A percentile compares a stretch with the other conserved stretches of the same genome.
These are phyloP conservation scores for Dendrocincla tyrannina DNA, from an alignment of 2,797 vertebrate species.

Conservation along the genomic window DNA sequence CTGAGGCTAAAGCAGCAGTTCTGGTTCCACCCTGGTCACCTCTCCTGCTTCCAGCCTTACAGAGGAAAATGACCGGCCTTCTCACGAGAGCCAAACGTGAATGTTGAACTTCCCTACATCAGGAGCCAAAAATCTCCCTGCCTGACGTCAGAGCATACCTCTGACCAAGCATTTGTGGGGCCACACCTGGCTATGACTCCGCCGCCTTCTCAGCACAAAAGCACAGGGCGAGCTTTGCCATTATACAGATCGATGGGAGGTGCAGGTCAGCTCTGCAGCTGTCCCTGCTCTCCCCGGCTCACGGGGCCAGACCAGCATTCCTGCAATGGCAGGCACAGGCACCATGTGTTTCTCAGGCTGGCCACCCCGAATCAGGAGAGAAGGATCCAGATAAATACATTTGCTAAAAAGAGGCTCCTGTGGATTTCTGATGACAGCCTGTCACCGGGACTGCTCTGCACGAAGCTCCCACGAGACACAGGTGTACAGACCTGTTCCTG, in stretches of 20 bases:
- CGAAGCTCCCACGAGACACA: background rate
- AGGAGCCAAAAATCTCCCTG: background rate
- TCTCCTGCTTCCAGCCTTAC: background rate
- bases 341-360: background rate
- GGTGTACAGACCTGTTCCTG: background rate
- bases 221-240: background rate
- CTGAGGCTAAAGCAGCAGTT: background rate
- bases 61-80: background rate
- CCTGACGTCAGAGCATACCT: background rate
- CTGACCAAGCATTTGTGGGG: background rate
- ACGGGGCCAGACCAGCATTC: background rate
- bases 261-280: background rate
- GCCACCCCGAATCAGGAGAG: background rate
- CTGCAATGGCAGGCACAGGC: background rate
- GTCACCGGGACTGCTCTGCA: background rate
- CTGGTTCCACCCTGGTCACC: background rate
- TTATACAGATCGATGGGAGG: background rate
- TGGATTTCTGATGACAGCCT: background rate
- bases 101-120: background rate
- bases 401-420: background rate
- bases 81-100: fast-evolving
- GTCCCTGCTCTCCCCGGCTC: background rate
- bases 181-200: fast-evolving
- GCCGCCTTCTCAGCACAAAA: background rate
- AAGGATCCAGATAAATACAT: background rate